phyloP scores from a whole-genome alignment of 2,113 vertebrate species.

The Egretta garzetta region DNA sequence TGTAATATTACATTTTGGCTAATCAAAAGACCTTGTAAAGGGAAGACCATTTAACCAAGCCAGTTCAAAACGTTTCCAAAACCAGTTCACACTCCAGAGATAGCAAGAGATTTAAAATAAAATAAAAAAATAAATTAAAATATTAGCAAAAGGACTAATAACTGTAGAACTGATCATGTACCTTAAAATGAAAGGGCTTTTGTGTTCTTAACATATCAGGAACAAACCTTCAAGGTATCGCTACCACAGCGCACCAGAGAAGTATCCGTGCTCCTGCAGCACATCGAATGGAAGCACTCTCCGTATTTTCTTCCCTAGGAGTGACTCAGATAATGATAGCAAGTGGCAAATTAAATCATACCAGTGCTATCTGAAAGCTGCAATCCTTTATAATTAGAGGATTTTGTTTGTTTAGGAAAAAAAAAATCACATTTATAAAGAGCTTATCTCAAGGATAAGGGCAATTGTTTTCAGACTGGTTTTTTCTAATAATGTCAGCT shows the following conservation, averaged over 20 bases:
- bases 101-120: rapidly evolving
- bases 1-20: not conserved
- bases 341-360: constrained; percentile 59
- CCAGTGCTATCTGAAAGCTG: constrained; percentile 29
- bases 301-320: not conserved
- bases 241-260: not conserved
- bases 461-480: not conserved
- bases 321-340: constrained; percentile 42
- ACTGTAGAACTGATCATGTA: not conserved
- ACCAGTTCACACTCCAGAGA: not conserved
- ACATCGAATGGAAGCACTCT: not conserved
- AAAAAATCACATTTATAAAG: constrained; percentile 2
- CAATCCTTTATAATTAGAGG: constrained; percentile 44
- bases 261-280: not conserved
- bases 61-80: not conserved
- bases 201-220: not conserved
- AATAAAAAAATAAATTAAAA: not conserved
- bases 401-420: not conserved
- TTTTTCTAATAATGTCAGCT: not conserved
- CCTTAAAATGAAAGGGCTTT: not conserved
- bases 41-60: not conserved
- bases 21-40: not conserved
- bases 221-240: not conserved
- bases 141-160: not conserved
- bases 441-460: not conserved